Percentiles rank a stretch among this genome's conserved stretches.
Evolutionary conservation across 2,888 invertebrate species (phyloP).

Genomic region (Volucella zonaria): DNA sequence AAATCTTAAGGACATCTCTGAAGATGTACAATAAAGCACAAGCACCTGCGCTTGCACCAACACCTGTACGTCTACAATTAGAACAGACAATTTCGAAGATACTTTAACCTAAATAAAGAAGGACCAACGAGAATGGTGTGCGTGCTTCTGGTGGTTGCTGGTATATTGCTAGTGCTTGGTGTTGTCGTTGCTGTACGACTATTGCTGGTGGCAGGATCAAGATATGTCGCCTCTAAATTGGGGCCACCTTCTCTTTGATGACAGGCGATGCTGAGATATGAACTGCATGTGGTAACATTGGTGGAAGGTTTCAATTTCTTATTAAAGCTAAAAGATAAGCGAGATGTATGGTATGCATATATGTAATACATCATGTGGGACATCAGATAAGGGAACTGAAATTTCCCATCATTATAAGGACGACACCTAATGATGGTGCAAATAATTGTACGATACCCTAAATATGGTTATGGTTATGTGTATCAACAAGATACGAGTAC

Average conservation of each 20-base stretch:
- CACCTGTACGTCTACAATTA: conserved; percentile 50
- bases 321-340: conserved; percentile 48
- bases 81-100: conserved; percentile 67
- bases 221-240: conserved; percentile 58
- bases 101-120: conserved; percentile 54
- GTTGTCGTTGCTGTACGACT: background rate
- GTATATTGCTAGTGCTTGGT: too few relatives aligned
- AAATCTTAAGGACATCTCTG: conserved; percentile 67
- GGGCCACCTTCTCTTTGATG: conserved; percentile 53
- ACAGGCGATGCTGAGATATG: conserved; percentile 39
- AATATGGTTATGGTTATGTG: too few relatives aligned
- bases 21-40: conserved; percentile 32
- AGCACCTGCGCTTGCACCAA: too few relatives aligned
- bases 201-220: conserved; percentile 62
- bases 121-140: background rate
- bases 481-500: too few relatives aligned
- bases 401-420: conserved; percentile 64
- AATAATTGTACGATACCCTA: conserved; percentile 19
- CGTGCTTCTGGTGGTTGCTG: too few relatives aligned
- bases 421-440: conserved; percentile 67
- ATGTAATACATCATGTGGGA: conserved; percentile 49
- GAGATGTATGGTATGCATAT: conserved; percentile 1
- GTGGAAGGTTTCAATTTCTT: conserved; percentile 60
- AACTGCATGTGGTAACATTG: conserved; percentile 11
- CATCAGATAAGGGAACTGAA: conserved; percentile 67